phyloP scores from a whole-genome alignment of 2,113 vertebrate genomes.

The Ophiodon elongatus region DNA sequence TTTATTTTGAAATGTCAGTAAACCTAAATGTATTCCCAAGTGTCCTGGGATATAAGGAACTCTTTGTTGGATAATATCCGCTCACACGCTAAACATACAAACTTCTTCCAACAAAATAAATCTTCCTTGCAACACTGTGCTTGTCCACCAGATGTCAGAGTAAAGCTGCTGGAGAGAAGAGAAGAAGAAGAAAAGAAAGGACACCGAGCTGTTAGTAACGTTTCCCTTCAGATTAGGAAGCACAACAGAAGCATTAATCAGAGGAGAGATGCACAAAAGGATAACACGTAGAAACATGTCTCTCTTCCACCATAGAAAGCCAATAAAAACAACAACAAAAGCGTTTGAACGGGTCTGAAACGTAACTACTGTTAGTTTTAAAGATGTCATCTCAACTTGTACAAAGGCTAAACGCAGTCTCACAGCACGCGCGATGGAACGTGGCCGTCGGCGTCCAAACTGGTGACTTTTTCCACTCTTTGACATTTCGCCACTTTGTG shows the following conservation, averaged over 20 bases:
- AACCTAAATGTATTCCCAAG: not conserved
- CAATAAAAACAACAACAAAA: not conserved
- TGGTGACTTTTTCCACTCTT: not conserved
- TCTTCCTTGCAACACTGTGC: not conserved
- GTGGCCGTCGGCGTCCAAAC: not conserved
- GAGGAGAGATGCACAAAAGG: not conserved
- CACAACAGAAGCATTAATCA: not conserved
- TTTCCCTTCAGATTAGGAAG: not conserved
- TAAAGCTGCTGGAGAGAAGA: conserved; percentile 2
- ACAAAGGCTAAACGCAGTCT: not conserved
- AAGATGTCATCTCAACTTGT: conserved; percentile 1
- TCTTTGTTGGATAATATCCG: not conserved
- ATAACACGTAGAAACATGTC: not conserved
- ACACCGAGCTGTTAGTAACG: not conserved
- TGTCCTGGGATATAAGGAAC: not conserved
- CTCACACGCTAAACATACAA: not conserved
- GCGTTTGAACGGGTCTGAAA: not conserved
- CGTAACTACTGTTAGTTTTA: not conserved
- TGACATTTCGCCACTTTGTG: conserved; percentile 33
- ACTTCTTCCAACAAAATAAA: not conserved
- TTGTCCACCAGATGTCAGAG: conserved; percentile 61
- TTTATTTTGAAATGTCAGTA: not conserved
- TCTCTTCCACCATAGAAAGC: not conserved
- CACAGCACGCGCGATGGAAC: too few relatives aligned
- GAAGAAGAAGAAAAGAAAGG: not conserved